phyloP scores from a whole-genome alignment of 2,888 invertebrate genomes.

The Drosophila pseudotalamancana region DNA sequence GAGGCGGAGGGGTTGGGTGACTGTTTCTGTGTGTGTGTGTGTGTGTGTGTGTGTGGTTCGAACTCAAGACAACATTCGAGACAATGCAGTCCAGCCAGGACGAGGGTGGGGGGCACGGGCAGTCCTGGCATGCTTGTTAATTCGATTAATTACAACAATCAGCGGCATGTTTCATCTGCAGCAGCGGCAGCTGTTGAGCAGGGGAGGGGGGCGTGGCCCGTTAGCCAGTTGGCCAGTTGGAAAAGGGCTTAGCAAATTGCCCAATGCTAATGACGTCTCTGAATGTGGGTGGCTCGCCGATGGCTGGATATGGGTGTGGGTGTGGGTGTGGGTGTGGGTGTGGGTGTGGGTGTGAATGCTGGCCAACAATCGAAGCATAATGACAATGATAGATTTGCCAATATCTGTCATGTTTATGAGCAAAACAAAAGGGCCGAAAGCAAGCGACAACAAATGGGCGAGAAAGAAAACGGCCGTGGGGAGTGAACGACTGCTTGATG shows the following conservation, averaged over 20 bases:
- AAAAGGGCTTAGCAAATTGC: constrained; percentile 64
- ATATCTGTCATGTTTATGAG: constrained; percentile 84
- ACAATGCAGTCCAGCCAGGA: constrained; percentile 33
- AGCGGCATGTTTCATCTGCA: constrained; percentile 79
- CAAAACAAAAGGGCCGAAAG: constrained; percentile 60
- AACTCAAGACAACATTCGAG: constrained; percentile 48
- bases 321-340: constrained; percentile 5
- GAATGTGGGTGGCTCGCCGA: not conserved
- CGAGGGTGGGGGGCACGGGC: constrained; percentile 2
- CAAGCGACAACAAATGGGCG: not conserved
- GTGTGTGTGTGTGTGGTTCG: not conserved
- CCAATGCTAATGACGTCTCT: constrained; percentile 72
- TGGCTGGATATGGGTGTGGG: not conserved
- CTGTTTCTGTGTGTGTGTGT: not conserved
- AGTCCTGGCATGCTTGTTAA: constrained; percentile 73
- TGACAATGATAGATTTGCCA: constrained; percentile 84
- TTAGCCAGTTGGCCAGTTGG: constrained; percentile 26
- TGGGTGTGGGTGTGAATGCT: constrained; percentile 20
- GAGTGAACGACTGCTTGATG: not conserved
- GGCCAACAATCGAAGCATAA: constrained; percentile 83
- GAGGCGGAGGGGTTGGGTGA: not conserved
- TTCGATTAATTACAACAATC: constrained; percentile 84
- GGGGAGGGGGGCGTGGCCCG: constrained; percentile 7
- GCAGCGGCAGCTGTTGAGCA: constrained; percentile 22
- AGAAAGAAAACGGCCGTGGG: not conserved